Conservation (phyloP, 2,113 vertebrate species). For the Prunella himalayana region DNA sequence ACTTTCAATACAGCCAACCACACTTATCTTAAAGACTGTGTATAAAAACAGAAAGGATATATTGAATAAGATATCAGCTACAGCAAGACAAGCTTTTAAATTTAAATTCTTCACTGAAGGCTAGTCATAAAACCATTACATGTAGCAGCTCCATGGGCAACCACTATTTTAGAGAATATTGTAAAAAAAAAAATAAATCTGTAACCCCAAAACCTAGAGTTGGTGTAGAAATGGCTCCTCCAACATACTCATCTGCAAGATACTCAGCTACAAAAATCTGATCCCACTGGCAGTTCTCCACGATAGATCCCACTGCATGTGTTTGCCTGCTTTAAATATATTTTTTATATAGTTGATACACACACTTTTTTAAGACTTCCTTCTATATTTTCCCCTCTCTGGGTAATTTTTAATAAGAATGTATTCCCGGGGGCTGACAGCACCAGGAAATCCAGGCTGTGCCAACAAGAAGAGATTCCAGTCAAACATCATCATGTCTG, state of each 20-base stretch:
- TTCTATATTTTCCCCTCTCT: neutral
- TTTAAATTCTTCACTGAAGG: neutral
- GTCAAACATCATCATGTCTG: neutral
- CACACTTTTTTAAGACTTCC: neutral
- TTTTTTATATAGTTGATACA: neutral
- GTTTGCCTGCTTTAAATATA: neutral
- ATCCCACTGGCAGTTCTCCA: neutral
- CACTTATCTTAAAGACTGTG: neutral
- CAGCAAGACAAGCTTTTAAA: neutral
- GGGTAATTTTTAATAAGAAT: neutral
- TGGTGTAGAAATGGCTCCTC: neutral
- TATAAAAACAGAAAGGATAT: neutral
- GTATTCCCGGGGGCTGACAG: neutral
- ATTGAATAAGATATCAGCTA: neutral
- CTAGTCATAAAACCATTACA: neutral
- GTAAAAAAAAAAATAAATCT: neutral
- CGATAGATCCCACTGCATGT: neutral
- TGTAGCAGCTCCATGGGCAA: neutral
- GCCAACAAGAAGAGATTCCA: constrained; percentile 29
- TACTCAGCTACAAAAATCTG: neutral
- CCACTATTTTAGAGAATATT: neutral
- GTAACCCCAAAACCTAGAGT: neutral
- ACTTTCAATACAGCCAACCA: neutral
- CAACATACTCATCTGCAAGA: neutral
- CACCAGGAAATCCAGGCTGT: neutral